A percentile compares a stretch with the other conserved stretches of the same genome.
phyloP scores from a whole-genome alignment of 2,113 vertebrate genomes.

The Hypocryptadius cinnamomeus region DNA sequence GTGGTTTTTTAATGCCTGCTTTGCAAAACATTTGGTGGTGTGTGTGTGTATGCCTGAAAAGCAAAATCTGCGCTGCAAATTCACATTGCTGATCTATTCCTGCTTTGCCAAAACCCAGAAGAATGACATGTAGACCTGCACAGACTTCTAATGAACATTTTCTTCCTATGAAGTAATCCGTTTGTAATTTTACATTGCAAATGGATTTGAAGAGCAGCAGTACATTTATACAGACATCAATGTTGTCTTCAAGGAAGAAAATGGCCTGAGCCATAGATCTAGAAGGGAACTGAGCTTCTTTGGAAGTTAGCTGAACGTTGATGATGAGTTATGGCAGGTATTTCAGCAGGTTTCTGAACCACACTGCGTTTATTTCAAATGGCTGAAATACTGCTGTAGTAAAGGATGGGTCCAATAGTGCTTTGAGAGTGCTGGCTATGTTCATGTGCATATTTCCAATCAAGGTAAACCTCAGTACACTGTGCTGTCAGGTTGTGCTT shows the following conservation, averaged over 20 bases:
- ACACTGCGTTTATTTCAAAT: background rate
- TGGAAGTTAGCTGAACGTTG: background rate
- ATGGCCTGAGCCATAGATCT: background rate
- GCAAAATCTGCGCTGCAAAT: background rate
- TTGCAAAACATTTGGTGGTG: background rate
- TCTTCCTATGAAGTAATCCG: background rate
- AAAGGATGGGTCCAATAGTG: background rate
- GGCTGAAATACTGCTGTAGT: background rate
- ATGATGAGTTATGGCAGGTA: background rate
- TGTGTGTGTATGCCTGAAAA: background rate
- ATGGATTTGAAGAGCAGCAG: background rate
- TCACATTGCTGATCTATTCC: background rate
- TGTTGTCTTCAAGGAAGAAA: constrained; percentile 13
- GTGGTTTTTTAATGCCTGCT: background rate
- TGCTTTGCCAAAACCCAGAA: background rate
- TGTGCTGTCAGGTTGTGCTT: background rate
- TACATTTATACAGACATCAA: background rate
- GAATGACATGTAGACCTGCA: background rate
- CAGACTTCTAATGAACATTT: background rate
- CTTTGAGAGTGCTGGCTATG: background rate
- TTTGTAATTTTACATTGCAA: constrained; percentile 23
- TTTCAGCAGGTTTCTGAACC: background rate
- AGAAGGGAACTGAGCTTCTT: background rate
- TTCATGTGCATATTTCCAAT: constrained; percentile 41
- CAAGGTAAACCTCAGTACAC: background rate